A percentile compares a stretch with the other conserved stretches of the same genome.
Conservation (phyloP, 1,140 invertebrate species). For the Drosophila quadrilineata region DNA sequence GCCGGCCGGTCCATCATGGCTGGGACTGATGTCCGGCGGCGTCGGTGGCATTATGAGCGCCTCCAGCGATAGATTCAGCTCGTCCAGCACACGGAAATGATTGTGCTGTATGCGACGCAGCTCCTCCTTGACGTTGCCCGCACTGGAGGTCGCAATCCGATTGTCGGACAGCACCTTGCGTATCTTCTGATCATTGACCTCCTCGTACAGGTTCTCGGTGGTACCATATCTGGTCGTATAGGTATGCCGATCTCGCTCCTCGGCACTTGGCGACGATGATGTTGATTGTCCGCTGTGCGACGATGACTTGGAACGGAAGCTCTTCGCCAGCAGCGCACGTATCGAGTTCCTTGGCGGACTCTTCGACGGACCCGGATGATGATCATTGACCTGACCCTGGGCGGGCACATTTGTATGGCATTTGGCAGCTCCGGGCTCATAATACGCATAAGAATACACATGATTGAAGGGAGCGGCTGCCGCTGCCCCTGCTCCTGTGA, state of each 20-base stretch:
- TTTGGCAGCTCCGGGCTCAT: slow-evolving; percentile 85
- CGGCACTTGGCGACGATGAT: slow-evolving; percentile 61
- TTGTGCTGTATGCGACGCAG: slow-evolving; percentile 89
- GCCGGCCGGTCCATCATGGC: slow-evolving; percentile 32
- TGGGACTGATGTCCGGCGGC: slow-evolving; percentile 68
- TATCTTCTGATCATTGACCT: slow-evolving; percentile 87
- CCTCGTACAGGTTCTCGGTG: slow-evolving; percentile 94
- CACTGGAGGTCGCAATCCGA: slow-evolving; percentile 83
- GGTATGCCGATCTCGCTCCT: slow-evolving; percentile 83
- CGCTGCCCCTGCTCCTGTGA: slow-evolving; percentile 64
- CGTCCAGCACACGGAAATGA: slow-evolving; percentile 90
- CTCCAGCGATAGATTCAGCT: slow-evolving; percentile 92
- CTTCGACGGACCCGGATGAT: slow-evolving; percentile 50
- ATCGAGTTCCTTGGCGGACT: slow-evolving; percentile 81
- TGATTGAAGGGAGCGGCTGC: slow-evolving; percentile 64
- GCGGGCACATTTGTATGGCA: slow-evolving; percentile 84
- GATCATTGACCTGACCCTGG: slow-evolving; percentile 25
- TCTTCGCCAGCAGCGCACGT: slow-evolving; percentile 74
- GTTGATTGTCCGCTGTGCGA: slow-evolving; percentile 59
- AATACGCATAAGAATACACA: slow-evolving; percentile 91
- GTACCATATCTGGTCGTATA: slow-evolving; percentile 90
- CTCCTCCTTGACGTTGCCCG: slow-evolving; percentile 88
- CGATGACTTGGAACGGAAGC: slow-evolving; percentile 67
- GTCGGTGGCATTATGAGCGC: slow-evolving; percentile 91
- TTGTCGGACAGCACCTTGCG: slow-evolving; percentile 82